Percentiles rank a stretch among this genome's conserved stretches.
Conservation (phyloP, 2,797 vertebrate genomes). For the Cercopithecus hamlyni region DNA sequence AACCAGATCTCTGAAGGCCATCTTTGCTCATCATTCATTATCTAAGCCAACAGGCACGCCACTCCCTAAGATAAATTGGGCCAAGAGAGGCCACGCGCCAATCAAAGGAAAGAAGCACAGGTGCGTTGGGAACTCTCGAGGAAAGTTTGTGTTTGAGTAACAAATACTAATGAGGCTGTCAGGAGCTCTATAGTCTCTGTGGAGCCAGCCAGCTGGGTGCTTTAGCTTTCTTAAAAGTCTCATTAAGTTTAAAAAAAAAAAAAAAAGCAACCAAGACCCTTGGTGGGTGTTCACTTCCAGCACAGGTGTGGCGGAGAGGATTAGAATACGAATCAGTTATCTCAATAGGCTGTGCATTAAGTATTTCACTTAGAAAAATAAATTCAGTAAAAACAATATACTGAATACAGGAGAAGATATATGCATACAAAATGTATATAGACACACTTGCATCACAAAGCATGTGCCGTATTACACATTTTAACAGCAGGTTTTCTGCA, state of each 20-base stretch:
- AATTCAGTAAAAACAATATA: background rate
- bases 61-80: background rate
- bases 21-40: conserved; percentile 3
- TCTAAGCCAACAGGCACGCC: background rate
- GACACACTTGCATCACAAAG: background rate
- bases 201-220: background rate
- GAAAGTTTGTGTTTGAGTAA: background rate
- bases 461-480: background rate
- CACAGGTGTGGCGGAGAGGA: background rate
- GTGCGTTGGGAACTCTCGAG: background rate
- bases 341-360: background rate
- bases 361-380: conserved; percentile 38
- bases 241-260: background rate
- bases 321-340: background rate
- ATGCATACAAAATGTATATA: background rate
- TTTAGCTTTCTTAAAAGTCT: conserved; percentile 26
- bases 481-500: background rate
- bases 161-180: background rate
- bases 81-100: background rate
- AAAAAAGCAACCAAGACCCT: background rate
- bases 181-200: background rate
- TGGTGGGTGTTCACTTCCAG: background rate
- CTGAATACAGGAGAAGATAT: background rate
- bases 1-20: background rate
- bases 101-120: background rate